These are phyloP conservation scores for Trachurus trachurus DNA, from an alignment of 2,797 vertebrate genomes.

Conservation along the genomic window DNA sequence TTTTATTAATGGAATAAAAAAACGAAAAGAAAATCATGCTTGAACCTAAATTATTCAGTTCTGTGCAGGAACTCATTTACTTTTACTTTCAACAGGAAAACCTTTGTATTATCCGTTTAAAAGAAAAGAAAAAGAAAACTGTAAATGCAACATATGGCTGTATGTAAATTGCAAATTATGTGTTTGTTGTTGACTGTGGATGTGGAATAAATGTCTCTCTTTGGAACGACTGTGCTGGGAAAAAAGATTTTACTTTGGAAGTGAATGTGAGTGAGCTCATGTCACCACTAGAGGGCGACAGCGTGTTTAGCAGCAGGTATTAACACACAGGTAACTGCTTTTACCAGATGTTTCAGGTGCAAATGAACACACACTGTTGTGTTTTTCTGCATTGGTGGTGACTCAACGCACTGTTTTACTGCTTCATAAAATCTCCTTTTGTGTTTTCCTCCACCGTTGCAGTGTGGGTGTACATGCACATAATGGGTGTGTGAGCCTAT, in stretches of 20 bases:
- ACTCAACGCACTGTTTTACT: not conserved
- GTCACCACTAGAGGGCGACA: slow-evolving; percentile 62
- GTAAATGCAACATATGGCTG: slow-evolving; percentile 80
- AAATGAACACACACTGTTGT: not conserved
- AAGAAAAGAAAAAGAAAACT: slow-evolving; percentile 48
- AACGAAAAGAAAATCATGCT: slow-evolving; percentile 56
- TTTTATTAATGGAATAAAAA: slow-evolving; percentile 49
- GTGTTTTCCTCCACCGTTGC: not conserved
- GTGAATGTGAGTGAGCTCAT: not conserved
- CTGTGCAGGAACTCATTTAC: slow-evolving; percentile 59
- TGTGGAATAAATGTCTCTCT: slow-evolving; percentile 79
- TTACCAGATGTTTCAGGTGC: slow-evolving; percentile 6
- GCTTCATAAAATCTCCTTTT: not conserved
- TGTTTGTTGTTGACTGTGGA: slow-evolving; percentile 74
- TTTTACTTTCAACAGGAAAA: slow-evolving; percentile 47
- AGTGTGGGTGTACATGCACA: not conserved
- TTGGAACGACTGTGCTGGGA: slow-evolving; percentile 53
- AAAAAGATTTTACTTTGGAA: not conserved
- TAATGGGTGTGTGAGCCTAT: slow-evolving; percentile 27
- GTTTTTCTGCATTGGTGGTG: not conserved
- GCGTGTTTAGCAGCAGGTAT: not conserved
- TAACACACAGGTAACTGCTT: not conserved
- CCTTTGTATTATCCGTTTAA: slow-evolving; percentile 51
- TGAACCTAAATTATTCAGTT: slow-evolving; percentile 80
- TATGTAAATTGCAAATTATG: slow-evolving; percentile 71